These are phyloP conservation scores for Callipepla squamata DNA, from an alignment of 2,113 vertebrate species.

Conservation along the genomic window DNA sequence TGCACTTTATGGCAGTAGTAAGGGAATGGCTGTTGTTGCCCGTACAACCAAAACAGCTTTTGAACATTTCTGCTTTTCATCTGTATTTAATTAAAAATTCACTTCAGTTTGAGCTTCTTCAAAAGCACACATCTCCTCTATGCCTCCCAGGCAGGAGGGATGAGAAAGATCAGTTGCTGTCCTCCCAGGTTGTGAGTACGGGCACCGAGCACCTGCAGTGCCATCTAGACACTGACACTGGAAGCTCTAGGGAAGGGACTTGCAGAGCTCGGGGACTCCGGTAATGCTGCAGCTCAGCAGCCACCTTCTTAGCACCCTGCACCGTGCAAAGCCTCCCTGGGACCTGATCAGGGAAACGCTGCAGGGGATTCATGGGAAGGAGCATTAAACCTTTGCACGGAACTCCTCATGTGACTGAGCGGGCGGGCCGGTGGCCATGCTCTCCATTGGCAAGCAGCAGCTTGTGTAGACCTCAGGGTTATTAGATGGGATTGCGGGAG, in stretches of 20 bases:
- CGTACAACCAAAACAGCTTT: background rate
- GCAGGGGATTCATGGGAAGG: background rate
- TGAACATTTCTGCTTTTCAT: background rate
- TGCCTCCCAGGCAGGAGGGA: background rate
- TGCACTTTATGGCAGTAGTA: rapidly evolving
- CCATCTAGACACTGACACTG: background rate
- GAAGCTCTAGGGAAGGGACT: background rate
- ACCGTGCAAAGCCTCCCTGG: background rate
- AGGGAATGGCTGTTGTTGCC: background rate
- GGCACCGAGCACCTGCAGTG: background rate
- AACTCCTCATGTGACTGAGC: background rate
- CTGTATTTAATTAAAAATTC: background rate
- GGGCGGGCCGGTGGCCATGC: background rate
- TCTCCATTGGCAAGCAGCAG: constrained; percentile 10
- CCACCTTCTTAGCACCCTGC: background rate
- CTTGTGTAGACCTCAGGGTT: constrained; percentile 20
- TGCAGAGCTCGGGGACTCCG: background rate
- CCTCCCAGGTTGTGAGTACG: background rate
- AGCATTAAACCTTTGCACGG: background rate
- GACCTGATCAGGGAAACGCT: constrained; percentile 34
- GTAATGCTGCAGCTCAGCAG: background rate
- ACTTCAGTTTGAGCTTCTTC: background rate
- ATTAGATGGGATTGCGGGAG: constrained; percentile 25
- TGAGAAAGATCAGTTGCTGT: background rate
- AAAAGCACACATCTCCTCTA: background rate